Evolutionary conservation across 2,888 invertebrate species (phyloP).

Genomic region (Troglohyphantes excavatus): DNA sequence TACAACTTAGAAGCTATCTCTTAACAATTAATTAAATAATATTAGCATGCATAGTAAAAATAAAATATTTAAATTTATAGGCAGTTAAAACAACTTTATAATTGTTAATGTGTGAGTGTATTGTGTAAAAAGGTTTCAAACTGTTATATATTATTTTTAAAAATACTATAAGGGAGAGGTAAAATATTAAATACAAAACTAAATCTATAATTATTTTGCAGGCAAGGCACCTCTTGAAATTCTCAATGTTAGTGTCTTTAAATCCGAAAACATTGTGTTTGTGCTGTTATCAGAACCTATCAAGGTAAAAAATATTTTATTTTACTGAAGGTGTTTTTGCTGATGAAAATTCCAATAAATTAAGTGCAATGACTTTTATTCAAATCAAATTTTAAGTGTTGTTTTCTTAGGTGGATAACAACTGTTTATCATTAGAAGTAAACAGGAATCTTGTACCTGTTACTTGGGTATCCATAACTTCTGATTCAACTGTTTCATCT

Average conservation of each 20-base stretch:
- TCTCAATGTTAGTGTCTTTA: slow-evolving; percentile 49
- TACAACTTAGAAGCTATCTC: too few species aligned
- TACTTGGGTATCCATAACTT: slow-evolving; percentile 41
- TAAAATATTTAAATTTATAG: too few species aligned
- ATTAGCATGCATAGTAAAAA: too few species aligned
- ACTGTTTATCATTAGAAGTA: slow-evolving; percentile 44
- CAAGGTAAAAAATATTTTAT: slow-evolving; percentile 35
- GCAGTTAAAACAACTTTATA: too few species aligned
- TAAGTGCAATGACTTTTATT: too few species aligned
- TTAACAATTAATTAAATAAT: too few species aligned
- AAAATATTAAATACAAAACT: too few species aligned
- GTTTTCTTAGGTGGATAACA: slow-evolving; percentile 19
- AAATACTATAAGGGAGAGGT: too few species aligned
- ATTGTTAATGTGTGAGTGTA: too few species aligned
- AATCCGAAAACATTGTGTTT: slow-evolving; percentile 20
- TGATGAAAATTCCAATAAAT: too few species aligned
- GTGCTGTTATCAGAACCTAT: slow-evolving; percentile 64
- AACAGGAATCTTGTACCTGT: slow-evolving; percentile 44
- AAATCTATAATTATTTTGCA: too few species aligned
- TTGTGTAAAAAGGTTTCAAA: background rate
- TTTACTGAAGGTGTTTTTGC: background rate
- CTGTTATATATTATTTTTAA: background rate
- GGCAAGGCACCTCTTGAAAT: slow-evolving; percentile 62
- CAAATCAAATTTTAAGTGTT: background rate
- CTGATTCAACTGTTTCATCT: slow-evolving; percentile 52